Percentiles rank a stretch among this genome's conserved stretches.
Conservation (phyloP, 2,888 invertebrate species). For the Diachrysia chrysitis region DNA sequence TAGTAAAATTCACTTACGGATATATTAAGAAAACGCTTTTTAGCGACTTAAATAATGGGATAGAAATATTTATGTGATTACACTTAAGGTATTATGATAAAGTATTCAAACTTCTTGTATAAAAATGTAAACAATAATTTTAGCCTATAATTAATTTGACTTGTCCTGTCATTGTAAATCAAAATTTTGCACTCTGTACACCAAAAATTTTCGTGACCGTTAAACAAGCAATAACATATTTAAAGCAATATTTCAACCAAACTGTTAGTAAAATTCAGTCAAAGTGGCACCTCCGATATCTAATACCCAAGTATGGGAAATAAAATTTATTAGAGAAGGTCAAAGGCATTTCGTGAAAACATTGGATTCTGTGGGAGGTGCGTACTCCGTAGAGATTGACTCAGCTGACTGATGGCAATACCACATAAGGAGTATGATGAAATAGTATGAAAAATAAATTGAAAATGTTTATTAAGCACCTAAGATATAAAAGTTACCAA, state of each 20-base stretch:
- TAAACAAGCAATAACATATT: background rate
- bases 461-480: slow-evolving; percentile 10
- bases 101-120: background rate
- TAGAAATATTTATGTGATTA: background rate
- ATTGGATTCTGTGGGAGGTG: slow-evolving; percentile 80
- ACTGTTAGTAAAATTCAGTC: slow-evolving; percentile 46
- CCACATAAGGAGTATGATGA: slow-evolving; percentile 1
- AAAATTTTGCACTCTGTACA: slow-evolving; percentile 29
- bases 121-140: slow-evolving; percentile 7
- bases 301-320: slow-evolving; percentile 81
- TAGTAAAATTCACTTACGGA: no score
- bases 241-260: background rate
- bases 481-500: slow-evolving; percentile 7
- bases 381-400: slow-evolving; percentile 33
- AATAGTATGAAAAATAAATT: slow-evolving; percentile 7
- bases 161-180: slow-evolving; percentile 10
- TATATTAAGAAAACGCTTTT: no score
- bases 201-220: slow-evolving; percentile 34
- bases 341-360: slow-evolving; percentile 79
- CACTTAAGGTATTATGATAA: background rate
- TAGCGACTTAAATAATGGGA: background rate
- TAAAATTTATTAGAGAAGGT: slow-evolving; percentile 75
- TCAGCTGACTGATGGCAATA: background rate
- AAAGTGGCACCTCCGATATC: slow-evolving; percentile 75
- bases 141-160: background rate